phyloP scores from a whole-genome alignment of 2,113 vertebrate genomes.

The Mormyrus lacerda region DNA sequence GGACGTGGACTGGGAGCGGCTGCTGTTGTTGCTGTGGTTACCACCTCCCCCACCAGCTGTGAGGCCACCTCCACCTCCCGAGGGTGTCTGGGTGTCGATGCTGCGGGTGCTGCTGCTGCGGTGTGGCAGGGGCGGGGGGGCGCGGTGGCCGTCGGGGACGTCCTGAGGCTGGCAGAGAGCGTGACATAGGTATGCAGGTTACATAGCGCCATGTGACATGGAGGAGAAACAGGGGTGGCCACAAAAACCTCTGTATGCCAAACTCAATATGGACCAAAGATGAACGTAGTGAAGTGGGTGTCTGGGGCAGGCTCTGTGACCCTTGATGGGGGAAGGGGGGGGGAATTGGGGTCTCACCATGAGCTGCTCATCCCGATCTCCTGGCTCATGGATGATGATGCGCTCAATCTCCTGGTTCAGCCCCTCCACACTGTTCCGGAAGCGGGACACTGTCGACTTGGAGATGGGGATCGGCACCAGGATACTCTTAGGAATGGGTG shows the following conservation, averaged over 20 bases:
- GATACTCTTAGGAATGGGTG: slow-evolving; percentile 84
- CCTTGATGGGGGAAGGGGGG: neutral
- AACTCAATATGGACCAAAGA: neutral
- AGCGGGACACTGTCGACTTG: slow-evolving; percentile 85
- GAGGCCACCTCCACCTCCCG: slow-evolving; percentile 70
- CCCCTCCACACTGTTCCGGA: slow-evolving; percentile 95
- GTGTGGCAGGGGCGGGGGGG: slow-evolving; percentile 77
- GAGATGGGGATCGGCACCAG: slow-evolving; percentile 88
- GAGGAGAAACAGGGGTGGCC: neutral
- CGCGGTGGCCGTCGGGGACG: slow-evolving; percentile 90
- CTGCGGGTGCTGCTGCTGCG: slow-evolving; percentile 95
- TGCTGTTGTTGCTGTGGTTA: slow-evolving; percentile 84
- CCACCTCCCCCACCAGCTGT: slow-evolving; percentile 64
- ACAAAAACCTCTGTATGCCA: neutral
- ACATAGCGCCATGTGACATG: neutral
- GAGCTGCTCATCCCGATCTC: slow-evolving; percentile 88
- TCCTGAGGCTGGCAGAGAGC: slow-evolving; percentile 76
- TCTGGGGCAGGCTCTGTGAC: neutral
- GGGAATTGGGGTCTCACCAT: slow-evolving; percentile 85
- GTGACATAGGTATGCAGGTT: neutral
- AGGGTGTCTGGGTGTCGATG: slow-evolving; percentile 92
- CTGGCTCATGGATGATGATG: slow-evolving; percentile 92
- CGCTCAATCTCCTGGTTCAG: slow-evolving; percentile 96
- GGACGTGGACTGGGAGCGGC: slow-evolving; percentile 87
- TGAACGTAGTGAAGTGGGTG: neutral